phyloP scores from a whole-genome alignment of 1,140 invertebrate species.

The Sminthurides bifidus region DNA sequence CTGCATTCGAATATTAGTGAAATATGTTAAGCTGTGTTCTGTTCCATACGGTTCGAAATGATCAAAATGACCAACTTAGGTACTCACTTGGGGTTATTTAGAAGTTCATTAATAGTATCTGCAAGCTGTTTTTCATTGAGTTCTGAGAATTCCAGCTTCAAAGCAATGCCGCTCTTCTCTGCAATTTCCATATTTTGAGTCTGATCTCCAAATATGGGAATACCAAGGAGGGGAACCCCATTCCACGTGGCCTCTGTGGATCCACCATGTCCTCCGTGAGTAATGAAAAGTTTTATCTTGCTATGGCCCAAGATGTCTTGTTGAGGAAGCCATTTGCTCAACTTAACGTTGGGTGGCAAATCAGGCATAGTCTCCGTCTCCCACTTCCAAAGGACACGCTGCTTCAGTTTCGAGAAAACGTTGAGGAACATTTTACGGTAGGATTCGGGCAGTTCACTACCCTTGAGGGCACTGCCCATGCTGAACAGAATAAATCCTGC shows the following conservation, averaged over 20 bases:
- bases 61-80: background rate
- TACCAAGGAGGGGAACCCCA: constrained; percentile 11
- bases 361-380: constrained; percentile 36
- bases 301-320: constrained; percentile 36
- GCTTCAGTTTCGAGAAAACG: constrained; percentile 37
- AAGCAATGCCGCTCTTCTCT: constrained; percentile 21
- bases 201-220: constrained; percentile 44
- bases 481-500: constrained; percentile 56
- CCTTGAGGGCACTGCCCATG: constrained; percentile 43
- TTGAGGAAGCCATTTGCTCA: constrained; percentile 56
- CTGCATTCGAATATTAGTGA: constrained; percentile 9
- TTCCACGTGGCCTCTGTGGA: constrained; percentile 10
- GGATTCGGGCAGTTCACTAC: constrained; percentile 12
- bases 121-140: constrained; percentile 33
- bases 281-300: constrained; percentile 14
- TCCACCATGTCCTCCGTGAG: constrained; percentile 5
- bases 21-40: background rate
- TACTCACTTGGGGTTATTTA: constrained; percentile 1
- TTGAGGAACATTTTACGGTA: constrained; percentile 14
- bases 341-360: constrained; percentile 46
- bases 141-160: constrained; percentile 22
- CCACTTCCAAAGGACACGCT: constrained; percentile 60
- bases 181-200: constrained; percentile 34
- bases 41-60: background rate
- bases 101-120: background rate